Percentiles rank a stretch among this genome's conserved stretches.
Conservation (phyloP, 2,113 vertebrate species). For the Leuciscus idus region DNA sequence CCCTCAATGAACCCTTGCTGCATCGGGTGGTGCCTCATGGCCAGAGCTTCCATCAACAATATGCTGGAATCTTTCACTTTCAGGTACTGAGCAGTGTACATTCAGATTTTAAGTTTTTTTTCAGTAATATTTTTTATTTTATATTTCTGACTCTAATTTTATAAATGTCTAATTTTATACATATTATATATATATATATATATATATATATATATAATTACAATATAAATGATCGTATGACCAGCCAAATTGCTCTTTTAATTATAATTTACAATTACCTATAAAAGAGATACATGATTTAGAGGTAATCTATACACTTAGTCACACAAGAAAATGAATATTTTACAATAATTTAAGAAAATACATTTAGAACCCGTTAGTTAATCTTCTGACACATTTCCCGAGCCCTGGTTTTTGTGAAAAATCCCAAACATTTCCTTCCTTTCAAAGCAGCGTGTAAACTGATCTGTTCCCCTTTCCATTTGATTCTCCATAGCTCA, state of each 20-base stretch:
- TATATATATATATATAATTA: neutral
- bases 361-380: neutral
- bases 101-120: neutral
- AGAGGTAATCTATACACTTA: neutral
- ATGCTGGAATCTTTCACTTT: constrained; percentile 92
- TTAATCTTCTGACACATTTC: constrained; percentile 1
- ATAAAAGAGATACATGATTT: neutral
- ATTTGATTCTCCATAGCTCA: constrained; percentile 36
- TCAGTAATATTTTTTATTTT: too few species aligned
- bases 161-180: neutral
- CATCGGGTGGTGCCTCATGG: constrained; percentile 87
- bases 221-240: neutral
- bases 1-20: constrained; percentile 77
- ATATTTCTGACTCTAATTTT: neutral
- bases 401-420: constrained; percentile 8
- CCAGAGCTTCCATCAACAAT: constrained; percentile 85
- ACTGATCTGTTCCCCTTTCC: constrained; percentile 21
- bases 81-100: constrained; percentile 65
- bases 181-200: neutral
- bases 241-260: neutral
- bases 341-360: neutral
- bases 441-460: neutral
- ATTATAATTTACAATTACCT: neutral
- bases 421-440: constrained; percentile 2
- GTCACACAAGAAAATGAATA: neutral